Percentiles rank a stretch among this genome's conserved stretches.
Evolutionary conservation across 2,888 invertebrate genomes (phyloP).

Genomic region (Halocaridina rubra): DNA sequence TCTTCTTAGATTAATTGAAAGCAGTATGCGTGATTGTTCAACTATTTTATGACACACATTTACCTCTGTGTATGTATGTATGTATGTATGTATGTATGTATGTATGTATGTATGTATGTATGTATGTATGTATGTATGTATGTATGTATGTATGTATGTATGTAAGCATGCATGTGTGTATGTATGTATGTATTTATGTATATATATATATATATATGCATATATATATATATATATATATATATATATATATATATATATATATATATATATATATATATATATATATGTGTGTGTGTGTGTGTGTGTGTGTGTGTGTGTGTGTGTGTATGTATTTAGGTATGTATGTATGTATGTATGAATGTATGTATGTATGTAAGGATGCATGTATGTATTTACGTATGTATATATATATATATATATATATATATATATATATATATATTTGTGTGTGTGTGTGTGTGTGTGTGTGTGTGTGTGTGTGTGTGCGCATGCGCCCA

Average conservation of each 20-base stretch:
- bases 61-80: not conserved
- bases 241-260: not conserved
- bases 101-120: not conserved
- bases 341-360: not conserved
- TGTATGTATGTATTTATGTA: too few species aligned
- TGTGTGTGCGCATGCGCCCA: too few species aligned
- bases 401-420: not conserved
- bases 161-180: not conserved
- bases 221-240: constrained; percentile 23
- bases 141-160: not conserved
- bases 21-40: not conserved
- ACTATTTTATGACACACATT: not conserved
- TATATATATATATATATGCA: constrained; percentile 15
- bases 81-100: not conserved
- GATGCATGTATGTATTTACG: too few species aligned
- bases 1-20: not conserved
- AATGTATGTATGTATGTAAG: not conserved
- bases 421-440: too few species aligned
- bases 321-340: too few species aligned
- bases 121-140: constrained; percentile 12
- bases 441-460: too few species aligned
- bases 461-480: too few species aligned
- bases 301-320: not conserved
- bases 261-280: not conserved
- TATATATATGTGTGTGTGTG: not conserved